Conservation (phyloP, 1,140 invertebrate species). For the Drosophila bipectinata region DNA sequence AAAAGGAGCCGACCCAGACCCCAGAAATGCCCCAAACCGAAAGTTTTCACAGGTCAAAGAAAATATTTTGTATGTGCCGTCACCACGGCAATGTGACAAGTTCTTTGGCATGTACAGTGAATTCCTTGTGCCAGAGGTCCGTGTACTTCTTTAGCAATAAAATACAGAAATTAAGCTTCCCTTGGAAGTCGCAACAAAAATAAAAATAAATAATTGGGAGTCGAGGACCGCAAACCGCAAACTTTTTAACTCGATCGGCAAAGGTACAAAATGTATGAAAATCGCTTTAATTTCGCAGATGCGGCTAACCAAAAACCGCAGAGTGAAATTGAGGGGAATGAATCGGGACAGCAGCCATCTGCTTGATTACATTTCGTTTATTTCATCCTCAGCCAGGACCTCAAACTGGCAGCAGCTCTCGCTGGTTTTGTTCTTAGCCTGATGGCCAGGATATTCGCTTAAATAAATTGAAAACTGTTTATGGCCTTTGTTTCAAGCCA, state of each 20-base stretch:
- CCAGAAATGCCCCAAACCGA: constrained; percentile 58
- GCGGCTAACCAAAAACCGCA: constrained; percentile 46
- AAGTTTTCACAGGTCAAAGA: constrained; percentile 76
- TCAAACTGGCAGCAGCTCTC: constrained; percentile 1
- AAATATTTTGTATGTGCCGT: constrained; percentile 58
- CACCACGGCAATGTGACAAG: constrained; percentile 64
- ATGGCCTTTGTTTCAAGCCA: constrained; percentile 39
- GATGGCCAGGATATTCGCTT: constrained; percentile 44
- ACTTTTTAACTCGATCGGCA: constrained; percentile 48
- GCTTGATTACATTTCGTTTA: constrained; percentile 69
- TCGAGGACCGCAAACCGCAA: constrained; percentile 38
- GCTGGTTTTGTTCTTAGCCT: not conserved
- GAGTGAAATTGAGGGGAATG: constrained; percentile 11
- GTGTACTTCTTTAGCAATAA: constrained; percentile 44
- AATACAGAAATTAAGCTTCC: constrained; percentile 39
- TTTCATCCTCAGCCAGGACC: constrained; percentile 24
- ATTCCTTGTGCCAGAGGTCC: constrained; percentile 9
- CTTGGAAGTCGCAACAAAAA: constrained; percentile 9
- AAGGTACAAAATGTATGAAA: constrained; percentile 45
- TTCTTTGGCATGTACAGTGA: constrained; percentile 30
- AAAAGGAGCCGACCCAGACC: constrained; percentile 19
- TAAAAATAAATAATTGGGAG: constrained; percentile 3
- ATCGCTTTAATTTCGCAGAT: constrained; percentile 59
- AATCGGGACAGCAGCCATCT: constrained; percentile 47
- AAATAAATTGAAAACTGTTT: constrained; percentile 73